These are phyloP conservation scores for Meleagris gallopavo DNA, from an alignment of 2,113 vertebrate genomes.

Conservation along the genomic window DNA sequence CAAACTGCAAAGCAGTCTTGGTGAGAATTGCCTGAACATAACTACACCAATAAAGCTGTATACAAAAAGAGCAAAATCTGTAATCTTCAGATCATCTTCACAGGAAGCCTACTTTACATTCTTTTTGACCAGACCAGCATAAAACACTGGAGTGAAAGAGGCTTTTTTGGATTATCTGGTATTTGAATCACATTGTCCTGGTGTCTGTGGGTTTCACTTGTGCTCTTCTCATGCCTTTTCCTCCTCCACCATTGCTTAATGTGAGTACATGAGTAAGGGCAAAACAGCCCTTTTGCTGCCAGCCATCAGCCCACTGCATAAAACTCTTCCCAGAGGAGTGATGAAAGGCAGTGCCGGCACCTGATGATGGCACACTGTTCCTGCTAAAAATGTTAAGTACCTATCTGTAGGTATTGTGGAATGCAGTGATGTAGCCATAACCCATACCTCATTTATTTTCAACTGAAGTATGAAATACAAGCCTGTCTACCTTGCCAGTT, in stretches of 20 bases:
- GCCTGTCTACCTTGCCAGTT: not conserved
- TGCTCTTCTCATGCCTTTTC: not conserved
- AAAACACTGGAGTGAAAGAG: not conserved
- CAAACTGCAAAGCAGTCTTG: fast-evolving
- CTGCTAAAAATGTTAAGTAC: not conserved
- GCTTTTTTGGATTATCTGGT: not conserved
- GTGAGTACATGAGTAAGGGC: not conserved
- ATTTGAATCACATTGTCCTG: not conserved
- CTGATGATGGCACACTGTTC: not conserved
- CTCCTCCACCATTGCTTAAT: not conserved
- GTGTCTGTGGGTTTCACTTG: not conserved
- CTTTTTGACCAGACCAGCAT: not conserved
- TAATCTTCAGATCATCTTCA: not conserved
- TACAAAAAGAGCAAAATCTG: not conserved
- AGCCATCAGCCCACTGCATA: not conserved
- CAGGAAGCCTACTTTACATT: fast-evolving
- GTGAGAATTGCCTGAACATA: not conserved
- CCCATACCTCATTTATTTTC: not conserved
- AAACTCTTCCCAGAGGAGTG: not conserved
- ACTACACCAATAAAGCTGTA: not conserved
- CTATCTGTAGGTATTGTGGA: not conserved
- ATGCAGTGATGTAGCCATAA: not conserved
- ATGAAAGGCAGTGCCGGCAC: too few relatives aligned
- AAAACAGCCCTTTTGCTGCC: not conserved
- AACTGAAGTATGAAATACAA: not conserved